Conservation (phyloP, 2,797 vertebrate genomes). For the Bradypus variegatus region DNA sequence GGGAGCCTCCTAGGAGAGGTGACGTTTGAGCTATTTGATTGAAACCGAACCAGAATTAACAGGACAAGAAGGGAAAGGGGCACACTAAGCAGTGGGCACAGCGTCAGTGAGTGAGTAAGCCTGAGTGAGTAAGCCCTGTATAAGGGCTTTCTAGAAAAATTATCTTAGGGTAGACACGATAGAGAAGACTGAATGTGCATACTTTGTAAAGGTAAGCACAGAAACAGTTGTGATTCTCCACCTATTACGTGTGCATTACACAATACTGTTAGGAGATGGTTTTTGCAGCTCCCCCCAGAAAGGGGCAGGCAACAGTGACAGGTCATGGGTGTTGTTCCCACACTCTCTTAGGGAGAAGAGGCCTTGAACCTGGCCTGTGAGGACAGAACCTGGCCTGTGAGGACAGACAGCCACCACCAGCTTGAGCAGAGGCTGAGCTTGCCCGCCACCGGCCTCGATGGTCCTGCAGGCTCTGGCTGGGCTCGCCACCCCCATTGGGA, state of each 20-base stretch:
- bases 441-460: rapidly evolving
- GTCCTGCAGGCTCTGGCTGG: not conserved
- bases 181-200: not conserved
- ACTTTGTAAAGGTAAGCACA: not conserved
- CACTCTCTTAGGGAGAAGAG: not conserved
- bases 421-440: not conserved
- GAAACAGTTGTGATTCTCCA: not conserved
- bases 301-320: not conserved
- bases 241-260: not conserved
- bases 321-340: not conserved
- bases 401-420: not conserved
- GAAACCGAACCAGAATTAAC: too few species aligned
- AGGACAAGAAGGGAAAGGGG: too few species aligned
- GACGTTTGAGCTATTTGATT: too few species aligned
- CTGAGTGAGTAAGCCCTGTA: too few species aligned
- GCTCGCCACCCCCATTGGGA: not conserved
- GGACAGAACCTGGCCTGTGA: not conserved
- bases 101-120: too few species aligned
- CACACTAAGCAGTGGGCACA: too few species aligned
- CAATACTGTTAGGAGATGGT: not conserved
- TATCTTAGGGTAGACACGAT: not conserved
- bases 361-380: not conserved
- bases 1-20: too few species aligned
- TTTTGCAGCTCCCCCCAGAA: not conserved
- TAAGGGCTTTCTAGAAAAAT: too few species aligned